Base-by-base conservation (phyloP, 1,140 invertebrate species). In the Aphis gossypii region DNA sequence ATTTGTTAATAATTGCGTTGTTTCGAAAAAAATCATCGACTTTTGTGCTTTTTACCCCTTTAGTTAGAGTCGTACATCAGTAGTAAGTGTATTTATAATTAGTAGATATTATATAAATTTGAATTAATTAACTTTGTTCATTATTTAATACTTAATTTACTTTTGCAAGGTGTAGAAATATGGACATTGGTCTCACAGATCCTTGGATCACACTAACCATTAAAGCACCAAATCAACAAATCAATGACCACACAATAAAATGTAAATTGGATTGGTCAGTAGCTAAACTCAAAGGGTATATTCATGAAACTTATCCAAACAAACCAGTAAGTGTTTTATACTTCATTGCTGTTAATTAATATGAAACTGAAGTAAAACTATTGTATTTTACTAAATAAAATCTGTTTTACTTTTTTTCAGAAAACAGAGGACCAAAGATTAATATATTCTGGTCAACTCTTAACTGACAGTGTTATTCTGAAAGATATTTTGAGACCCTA, bases 391-490 rank as follows among this genome's bases (percentile, higher is more conserved):
- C n/a, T 25, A 48, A 87, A 48, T 83, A n/a, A 92, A 14, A 91
- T 91, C 23, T 21, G 18, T 41, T 87, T 48, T 60, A 88, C 41
- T 54, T n/a, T 90, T 89, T 96, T 96, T 35, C 95, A 98, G 98
- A 96, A 96, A 95, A 96, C 96, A 92, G 96, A 97, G 94, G 97
- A 98, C 94, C 98, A 98, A 95, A 98, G 98, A 95, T 96, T 99
- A 1, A 98, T 99, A 94, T 99, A 98, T 95, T 98, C 97, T 20
- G 98, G 98, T n/a, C 97, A 98, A 95, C 95, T 99, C 25, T 95
- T 99, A 90, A 97, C 96, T 82, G 98, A 99, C 95, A 96, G 97
- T 60, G 95, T 97, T 48, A 96, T 96, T 93, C 95, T 99, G 54
- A 98, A 98, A 95, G 98, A 99, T 95, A 96, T 99, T 54, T 95